Base-by-base conservation (phyloP, 1,140 invertebrate genomes). In the Anastrepha obliqua region DNA sequence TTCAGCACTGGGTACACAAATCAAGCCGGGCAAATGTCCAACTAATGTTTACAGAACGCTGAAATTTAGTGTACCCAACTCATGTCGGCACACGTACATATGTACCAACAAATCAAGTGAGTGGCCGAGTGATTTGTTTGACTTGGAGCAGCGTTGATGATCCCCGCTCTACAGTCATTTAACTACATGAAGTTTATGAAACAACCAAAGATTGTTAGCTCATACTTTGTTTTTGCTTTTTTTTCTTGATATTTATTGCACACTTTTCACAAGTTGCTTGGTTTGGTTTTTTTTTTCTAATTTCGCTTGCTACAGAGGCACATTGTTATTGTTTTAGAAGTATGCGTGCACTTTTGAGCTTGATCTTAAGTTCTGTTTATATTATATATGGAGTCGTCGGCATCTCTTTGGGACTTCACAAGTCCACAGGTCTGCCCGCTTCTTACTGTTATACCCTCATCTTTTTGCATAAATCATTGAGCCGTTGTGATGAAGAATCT, bases 71-170 rank as follows among this genome's bases (percentile, higher is more conserved):
- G 29, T 47, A 47, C 42, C 44, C n/a, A 74, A 74, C 39, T 51
- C 70, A 44, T 47, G 13, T 44, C 0, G 3, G 11, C 70, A 74
- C 42, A 47, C 44, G 29, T 29, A 74, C 13, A 74, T 29, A 15
- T 4, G 17, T 7, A 29, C 70, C 44, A 7, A 51, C 15, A 47
- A 29, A 29, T 29, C 29, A 29, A 29, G 29, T 15, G 51, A 47
- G 13, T 47, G 8, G 29, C 70, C 47, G 70, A 74, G 44, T 74
- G 70, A 74, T 74, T 51, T 74, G 70, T 74, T 74, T 74, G 70
- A 74, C 70, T 42, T 74, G 13, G 5, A 74, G 47, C 39, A 51
- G 44, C 13, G 70, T n/a, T 74, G 70, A 9, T 44, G 6, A 17
- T 1, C 70, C 5, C 8, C 42, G 7, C 29, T 74, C 44, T 51